Base-by-base conservation (phyloP, 2,888 invertebrate genomes). In the Creontiades dilutus region DNA sequence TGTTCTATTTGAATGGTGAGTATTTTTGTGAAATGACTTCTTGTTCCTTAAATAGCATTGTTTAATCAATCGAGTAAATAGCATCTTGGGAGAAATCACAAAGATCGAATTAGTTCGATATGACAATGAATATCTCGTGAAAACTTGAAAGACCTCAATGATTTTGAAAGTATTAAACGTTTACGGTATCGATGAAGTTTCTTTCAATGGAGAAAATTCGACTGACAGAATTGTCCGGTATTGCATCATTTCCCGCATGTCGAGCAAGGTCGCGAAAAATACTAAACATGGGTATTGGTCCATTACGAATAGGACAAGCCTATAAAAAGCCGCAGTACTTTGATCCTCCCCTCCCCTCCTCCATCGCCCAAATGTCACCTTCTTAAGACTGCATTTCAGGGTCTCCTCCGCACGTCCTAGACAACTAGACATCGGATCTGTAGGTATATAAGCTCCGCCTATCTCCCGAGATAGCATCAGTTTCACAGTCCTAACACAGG, bases 401-500 rank as follows among this genome's bases (percentile, higher is more conserved):
- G 78, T 47, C 78, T 47, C 47, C 78, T 47, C n/a, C 75, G 52
- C 9, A 27, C 78, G 78, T 16, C 78, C 78, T 78, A 78, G 78
- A 46, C 46, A 9, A n/a, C 47, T 52, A 52, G 47, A 82, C 12
- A 85, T 61, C 57, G 57, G 57, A 57, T 76, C n/a, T 86, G 27
- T 52, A 0, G 61, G 85, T 86, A 86, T 86, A 86, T 47, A 86
- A 86, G 47, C 46, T 16, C 48, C 23, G 76, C 46, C 75, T 28
- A 46, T 9, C n/a, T 47, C 85, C 47, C 2, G 48, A 12, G 23
- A 9, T 28, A 16, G 78, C 80, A 88, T 88, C 88, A 88, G 88
- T 88, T 88, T 52, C 89, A 89, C 89, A 89, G 89, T 89, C 89
- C 89, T 84, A 75, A 48, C 89, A 37, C 75, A 68, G 89, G 84